Evolutionary conservation across 2,888 invertebrate genomes (phyloP).

Genomic region (Dasysyrphus tricinctus): DNA sequence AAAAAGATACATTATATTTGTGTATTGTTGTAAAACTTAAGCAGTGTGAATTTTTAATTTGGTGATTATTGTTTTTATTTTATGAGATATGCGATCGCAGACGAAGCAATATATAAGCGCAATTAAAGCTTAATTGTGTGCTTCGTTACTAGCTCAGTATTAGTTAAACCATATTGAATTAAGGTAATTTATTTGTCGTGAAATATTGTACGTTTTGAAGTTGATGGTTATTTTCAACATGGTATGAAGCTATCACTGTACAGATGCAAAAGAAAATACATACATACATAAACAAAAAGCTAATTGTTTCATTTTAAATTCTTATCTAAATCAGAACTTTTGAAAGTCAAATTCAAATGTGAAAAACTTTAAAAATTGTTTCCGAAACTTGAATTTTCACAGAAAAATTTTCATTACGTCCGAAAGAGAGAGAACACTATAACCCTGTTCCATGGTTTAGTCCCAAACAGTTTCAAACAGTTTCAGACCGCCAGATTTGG

Average conservation of each 20-base stretch:
- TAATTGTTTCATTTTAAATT: background rate
- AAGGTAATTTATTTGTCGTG: background rate
- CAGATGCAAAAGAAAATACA: background rate
- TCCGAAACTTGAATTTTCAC: too few relatives aligned
- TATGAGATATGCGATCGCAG: conserved; percentile 28
- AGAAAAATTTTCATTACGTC: too few relatives aligned
- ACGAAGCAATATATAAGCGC: conserved; percentile 19
- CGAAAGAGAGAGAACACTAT: too few relatives aligned
- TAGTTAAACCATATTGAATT: background rate
- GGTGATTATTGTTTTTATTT: conserved; percentile 7
- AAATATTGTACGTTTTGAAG: background rate
- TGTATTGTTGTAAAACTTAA: conserved; percentile 29
- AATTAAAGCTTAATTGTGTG: conserved; percentile 41
- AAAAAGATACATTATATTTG: conserved; percentile 11
- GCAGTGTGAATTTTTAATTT: conserved; percentile 52
- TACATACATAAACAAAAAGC: background rate
- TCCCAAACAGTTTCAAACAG: too few relatives aligned
- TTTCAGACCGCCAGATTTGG: too few relatives aligned
- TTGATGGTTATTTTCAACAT: background rate
- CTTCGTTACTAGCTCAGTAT: background rate
- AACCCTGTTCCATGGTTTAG: too few relatives aligned
- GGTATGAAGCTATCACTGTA: background rate
- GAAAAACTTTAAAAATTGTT: too few relatives aligned
- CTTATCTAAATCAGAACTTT: too few relatives aligned
- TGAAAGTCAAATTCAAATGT: too few relatives aligned